Evolutionary conservation across 2,113 vertebrate species (phyloP).

Genomic region (Callipepla californica): DNA sequence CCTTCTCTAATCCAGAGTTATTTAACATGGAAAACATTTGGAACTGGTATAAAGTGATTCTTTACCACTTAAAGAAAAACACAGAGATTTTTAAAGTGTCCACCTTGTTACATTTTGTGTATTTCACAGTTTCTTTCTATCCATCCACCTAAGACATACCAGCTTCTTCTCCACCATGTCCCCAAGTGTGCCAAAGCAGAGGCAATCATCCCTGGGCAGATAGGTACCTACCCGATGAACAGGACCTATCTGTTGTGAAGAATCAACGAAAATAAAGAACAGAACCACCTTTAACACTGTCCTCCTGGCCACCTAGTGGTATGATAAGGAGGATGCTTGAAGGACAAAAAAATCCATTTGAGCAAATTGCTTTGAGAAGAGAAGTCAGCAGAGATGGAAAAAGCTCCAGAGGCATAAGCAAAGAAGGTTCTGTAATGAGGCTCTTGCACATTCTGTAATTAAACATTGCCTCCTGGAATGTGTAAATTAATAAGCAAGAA

Average conservation of each 20-base stretch:
- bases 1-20: not conserved
- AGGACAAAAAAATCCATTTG: not conserved
- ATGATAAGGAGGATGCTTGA: not conserved
- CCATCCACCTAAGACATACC: not conserved
- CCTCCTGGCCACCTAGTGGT: not conserved
- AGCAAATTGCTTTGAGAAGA: not conserved
- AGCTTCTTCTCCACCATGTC: not conserved
- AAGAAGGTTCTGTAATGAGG: not conserved
- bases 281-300: not conserved
- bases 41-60: not conserved
- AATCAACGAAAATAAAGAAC: not conserved
- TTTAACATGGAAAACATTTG: not conserved
- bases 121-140: not conserved
- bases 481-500: conserved; percentile 17
- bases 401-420: not conserved
- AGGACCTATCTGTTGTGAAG: not conserved
- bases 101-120: not conserved
- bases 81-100: not conserved
- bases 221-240: not conserved
- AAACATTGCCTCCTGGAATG: not conserved
- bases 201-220: not conserved
- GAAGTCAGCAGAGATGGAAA: not conserved
- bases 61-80: not conserved
- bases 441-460: not conserved
- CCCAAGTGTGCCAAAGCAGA: not conserved